A percentile compares a stretch with the other conserved stretches of the same genome.
phyloP scores from a whole-genome alignment of 1,140 invertebrate species.

The Heliconius himera region DNA sequence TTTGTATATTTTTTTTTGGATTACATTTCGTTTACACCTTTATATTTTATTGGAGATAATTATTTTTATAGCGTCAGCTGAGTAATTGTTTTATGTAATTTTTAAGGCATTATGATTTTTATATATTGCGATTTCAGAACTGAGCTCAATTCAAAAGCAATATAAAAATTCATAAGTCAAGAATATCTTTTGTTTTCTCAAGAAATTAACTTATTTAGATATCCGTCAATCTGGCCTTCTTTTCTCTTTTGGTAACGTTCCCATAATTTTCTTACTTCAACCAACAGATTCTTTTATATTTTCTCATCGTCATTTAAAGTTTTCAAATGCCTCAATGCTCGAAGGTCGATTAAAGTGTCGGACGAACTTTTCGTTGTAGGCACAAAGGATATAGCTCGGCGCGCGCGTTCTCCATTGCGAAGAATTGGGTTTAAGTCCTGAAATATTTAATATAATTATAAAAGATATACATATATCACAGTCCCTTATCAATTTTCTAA shows the following conservation, averaged over 20 bases:
- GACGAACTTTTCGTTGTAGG: conserved; percentile 76
- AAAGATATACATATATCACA: not conserved
- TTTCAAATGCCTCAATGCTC: conserved; percentile 68
- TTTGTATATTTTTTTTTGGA: no score
- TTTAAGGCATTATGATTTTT: no score
- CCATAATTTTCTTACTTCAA: not conserved
- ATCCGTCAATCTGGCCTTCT: not conserved
- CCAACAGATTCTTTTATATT: conserved; percentile 40
- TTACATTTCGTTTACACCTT: no score
- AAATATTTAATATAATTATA: conserved; percentile 36
- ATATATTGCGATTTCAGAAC: not conserved
- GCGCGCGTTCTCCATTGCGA: conserved; percentile 66
- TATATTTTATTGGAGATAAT: no score
- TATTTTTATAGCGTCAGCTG: no score
- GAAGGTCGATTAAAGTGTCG: conserved; percentile 72
- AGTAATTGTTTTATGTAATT: no score
- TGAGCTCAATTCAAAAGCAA: not conserved
- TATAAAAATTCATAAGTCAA: not conserved
- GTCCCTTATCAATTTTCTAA: not conserved
- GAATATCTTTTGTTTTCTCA: not conserved
- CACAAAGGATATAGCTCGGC: conserved; percentile 72
- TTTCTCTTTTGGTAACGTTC: not conserved
- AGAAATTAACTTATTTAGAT: not conserved
- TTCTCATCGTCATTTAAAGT: conserved; percentile 64
- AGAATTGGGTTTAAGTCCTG: conserved; percentile 69